Conservation (phyloP, 2,888 invertebrate species). For the Pristionchus maxplancki region DNA sequence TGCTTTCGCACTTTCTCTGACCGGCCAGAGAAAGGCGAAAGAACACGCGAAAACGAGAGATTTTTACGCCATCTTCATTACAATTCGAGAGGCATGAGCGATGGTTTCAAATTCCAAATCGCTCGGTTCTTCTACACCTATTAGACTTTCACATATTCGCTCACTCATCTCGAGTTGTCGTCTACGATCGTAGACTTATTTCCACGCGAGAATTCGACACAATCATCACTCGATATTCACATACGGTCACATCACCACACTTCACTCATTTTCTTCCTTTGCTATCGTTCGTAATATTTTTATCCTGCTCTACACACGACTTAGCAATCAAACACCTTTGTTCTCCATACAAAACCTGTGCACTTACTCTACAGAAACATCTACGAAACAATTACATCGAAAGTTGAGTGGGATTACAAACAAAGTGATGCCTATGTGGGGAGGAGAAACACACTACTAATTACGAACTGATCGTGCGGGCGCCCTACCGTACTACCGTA, state of each 20-base stretch:
- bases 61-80: no score
- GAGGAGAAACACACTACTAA: background rate
- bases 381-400: background rate
- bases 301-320: background rate
- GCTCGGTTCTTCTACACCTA: no score
- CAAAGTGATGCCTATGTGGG: conserved; percentile 17
- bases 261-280: background rate
- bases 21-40: no score
- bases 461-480: background rate
- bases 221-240: background rate
- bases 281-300: background rate
- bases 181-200: no score
- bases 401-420: background rate
- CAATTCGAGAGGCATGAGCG: no score
- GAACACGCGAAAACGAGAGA: no score
- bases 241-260: background rate
- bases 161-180: no score
- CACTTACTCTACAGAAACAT: background rate
- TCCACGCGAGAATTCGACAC: no score
- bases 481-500: background rate
- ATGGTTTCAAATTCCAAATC: no score
- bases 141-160: no score
- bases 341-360: background rate
- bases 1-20: background rate
- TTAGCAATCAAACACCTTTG: background rate